Evolutionary conservation across 2,888 invertebrate species (phyloP), one percentile per base, ranked within the genome.

Genomic region (Drosophila paranaensis): DNA sequence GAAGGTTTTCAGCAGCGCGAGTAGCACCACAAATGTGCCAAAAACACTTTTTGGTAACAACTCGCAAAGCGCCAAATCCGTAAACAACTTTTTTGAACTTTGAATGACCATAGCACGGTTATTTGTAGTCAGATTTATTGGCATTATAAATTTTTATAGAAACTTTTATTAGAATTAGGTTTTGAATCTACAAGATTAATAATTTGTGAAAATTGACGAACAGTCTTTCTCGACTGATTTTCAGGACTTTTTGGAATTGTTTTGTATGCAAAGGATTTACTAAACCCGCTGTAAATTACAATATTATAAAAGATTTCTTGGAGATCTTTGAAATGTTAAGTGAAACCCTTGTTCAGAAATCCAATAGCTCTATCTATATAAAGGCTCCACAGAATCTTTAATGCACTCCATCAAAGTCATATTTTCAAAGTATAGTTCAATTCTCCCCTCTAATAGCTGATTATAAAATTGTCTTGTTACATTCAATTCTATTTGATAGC

Each of bases 401-500:
- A 16, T 33, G 33, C 16, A 11, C 30, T 11, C 33, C 11, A 50
- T 50, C 50, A 33, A 16, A 16, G 16, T 33, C 11, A 13, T 50
- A 46, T 50, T 50, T 33, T 53, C 0, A 33, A 33, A 33, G 8
- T 33, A 30, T 30, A 30, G 5, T 30, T 33, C 30, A 33, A 33
- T 8, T 8, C 6, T 8, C 30, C 30, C 6, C 30, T 33, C 10
- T 9, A 10, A 11, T 2, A 10, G 33, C 48, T 33, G 30, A 33
- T 16, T 30, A n/a, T 30, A 48, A 10, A 30, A 10, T 48, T 48
- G 48, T 48, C 30, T 48, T 30, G 30, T 50, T 50, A 50, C 48
- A 11, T 16, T 30, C 48, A 50, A 50, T 50, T 50, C 33, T 6
- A 50, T 11, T 11, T 50, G 48, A 33, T 11, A 50, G 16, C 48